These are phyloP conservation scores for Orcinus orca DNA, from an alignment of 2,113 vertebrate genomes.

Conservation along the genomic window DNA sequence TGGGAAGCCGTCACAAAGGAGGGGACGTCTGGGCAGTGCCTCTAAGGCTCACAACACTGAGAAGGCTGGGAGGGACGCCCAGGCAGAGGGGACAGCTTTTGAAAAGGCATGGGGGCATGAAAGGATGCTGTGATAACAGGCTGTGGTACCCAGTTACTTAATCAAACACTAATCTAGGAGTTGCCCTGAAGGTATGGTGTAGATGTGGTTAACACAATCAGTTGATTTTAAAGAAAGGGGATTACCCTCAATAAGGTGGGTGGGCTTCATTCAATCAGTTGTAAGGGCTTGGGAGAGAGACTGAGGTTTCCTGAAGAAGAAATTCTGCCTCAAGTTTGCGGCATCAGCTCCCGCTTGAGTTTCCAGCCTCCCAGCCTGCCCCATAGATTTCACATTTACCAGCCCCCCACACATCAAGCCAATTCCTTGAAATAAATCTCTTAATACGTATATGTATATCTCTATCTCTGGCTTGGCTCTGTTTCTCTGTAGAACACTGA, in stretches of 20 bases:
- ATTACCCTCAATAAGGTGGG: not conserved
- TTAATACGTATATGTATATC: not conserved
- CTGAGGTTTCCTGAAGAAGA: not conserved
- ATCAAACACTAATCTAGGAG: not conserved
- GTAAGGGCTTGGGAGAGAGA: not conserved
- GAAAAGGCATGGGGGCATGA: rapidly evolving
- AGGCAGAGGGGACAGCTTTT: not conserved
- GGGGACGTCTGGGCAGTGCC: no score
- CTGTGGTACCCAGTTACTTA: not conserved
- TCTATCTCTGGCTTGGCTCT: not conserved
- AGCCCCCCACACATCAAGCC: no score
- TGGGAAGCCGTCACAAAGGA: not conserved
- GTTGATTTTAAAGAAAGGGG: not conserved
- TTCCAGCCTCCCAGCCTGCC: not conserved
- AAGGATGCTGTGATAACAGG: not conserved
- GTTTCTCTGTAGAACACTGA: not conserved
- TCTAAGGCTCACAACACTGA: not conserved
- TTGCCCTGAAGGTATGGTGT: not conserved
- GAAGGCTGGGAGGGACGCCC: not conserved
- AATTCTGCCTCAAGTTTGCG: not conserved
- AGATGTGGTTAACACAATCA: no score
- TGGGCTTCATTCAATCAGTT: not conserved
- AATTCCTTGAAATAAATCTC: not conserved
- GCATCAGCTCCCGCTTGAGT: not conserved
- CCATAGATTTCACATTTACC: not conserved